These are phyloP conservation scores for Trichacis sp. DNA, from an alignment of 2,888 invertebrate species.

Conservation along the genomic window DNA sequence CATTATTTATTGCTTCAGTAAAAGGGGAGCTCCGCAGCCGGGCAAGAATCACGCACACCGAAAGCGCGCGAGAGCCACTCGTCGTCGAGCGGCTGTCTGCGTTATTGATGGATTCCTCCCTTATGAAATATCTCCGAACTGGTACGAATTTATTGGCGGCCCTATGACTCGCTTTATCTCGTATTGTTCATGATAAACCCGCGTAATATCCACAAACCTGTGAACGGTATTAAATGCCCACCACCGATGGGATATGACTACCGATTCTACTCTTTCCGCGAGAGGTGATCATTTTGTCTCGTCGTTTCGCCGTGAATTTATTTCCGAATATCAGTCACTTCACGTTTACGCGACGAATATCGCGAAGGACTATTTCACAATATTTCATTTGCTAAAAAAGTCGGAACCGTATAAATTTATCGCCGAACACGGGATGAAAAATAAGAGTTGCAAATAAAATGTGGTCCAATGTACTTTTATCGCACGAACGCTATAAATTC, in stretches of 20 bases:
- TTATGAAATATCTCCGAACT: constrained; percentile 67
- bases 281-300: constrained; percentile 35
- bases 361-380: no score
- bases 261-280: constrained; percentile 29
- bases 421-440: no score
- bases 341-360: constrained; percentile 29
- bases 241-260: constrained; percentile 30
- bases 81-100: constrained; percentile 36
- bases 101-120: constrained; percentile 69
- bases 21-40: constrained; percentile 52
- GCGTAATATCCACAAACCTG: constrained; percentile 58
- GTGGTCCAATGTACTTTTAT: no score
- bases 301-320: constrained; percentile 31
- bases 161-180: constrained; percentile 66
- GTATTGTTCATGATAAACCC: constrained; percentile 68
- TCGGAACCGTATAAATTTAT: no score
- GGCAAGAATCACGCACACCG: constrained; percentile 49
- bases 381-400: no score
- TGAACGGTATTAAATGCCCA: constrained; percentile 41
- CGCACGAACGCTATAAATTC: no score
- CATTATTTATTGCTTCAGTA: constrained; percentile 66
- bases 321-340: constrained; percentile 30
- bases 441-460: no score
- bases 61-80: constrained; percentile 37
- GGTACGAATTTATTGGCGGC: constrained; percentile 67